phyloP scores from a whole-genome alignment of 2,797 vertebrate genomes.

The Paguma larvata region DNA sequence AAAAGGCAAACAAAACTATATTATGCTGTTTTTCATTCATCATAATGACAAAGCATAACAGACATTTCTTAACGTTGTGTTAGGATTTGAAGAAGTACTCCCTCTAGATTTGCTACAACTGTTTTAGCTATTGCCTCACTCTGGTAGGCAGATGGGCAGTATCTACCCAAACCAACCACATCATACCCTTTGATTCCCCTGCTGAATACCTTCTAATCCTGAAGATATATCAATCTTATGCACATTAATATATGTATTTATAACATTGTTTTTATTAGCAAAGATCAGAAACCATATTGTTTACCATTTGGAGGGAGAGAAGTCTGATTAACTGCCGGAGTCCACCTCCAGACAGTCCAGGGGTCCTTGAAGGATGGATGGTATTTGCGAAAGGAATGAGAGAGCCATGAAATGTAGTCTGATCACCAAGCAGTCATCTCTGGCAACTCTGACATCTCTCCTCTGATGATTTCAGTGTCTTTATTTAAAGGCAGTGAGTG shows the following conservation, averaged over 20 bases:
- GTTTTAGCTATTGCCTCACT: background rate
- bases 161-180: background rate
- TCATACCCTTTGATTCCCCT: background rate
- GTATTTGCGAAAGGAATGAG: too few relatives aligned
- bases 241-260: background rate
- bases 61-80: background rate
- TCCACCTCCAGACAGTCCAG: too few relatives aligned
- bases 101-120: background rate
- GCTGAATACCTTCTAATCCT: background rate
- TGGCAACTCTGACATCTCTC: too few relatives aligned
- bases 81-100: background rate
- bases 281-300: background rate
- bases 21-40: background rate
- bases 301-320: fast-evolving
- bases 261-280: background rate
- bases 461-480: too few relatives aligned
- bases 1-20: background rate
- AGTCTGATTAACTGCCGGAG: too few relatives aligned
- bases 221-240: background rate
- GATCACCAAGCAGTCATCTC: too few relatives aligned
- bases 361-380: too few relatives aligned
- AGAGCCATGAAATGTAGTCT: too few relatives aligned
- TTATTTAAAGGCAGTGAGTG: too few relatives aligned
- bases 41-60: background rate
- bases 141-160: background rate